phyloP scores from a whole-genome alignment of 2,113 vertebrate genomes.

The Lota lota region DNA sequence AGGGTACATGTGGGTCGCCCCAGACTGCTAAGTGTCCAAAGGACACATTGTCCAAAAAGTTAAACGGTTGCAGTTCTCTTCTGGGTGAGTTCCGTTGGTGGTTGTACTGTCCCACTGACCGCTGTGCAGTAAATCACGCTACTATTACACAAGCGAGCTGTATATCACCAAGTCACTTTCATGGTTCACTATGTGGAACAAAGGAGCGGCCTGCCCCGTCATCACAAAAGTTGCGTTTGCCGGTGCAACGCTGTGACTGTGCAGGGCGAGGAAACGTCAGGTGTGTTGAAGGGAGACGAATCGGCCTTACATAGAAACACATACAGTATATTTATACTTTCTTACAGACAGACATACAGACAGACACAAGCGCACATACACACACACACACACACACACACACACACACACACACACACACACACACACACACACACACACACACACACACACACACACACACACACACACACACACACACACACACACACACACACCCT shows the following conservation, averaged over 20 bases:
- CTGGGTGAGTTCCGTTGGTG: neutral
- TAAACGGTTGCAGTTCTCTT: slow-evolving; percentile 3
- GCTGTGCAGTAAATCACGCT: slow-evolving; percentile 28
- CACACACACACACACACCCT: too few relatives aligned
- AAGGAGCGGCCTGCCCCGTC: slow-evolving; percentile 40
- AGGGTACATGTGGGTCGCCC: too few relatives aligned
- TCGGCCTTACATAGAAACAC: neutral
- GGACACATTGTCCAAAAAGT: neutral
- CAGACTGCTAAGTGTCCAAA: too few relatives aligned
- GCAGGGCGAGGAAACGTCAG: too few relatives aligned
- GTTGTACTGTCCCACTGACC: slow-evolving; percentile 8
- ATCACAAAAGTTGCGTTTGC: slow-evolving; percentile 41
- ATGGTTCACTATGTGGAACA: slow-evolving; percentile 52
- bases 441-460: too few relatives aligned
- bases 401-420: neutral
- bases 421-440: too few relatives aligned
- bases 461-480: too few relatives aligned
- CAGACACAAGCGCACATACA: neutral
- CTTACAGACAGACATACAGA: neutral
- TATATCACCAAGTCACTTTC: slow-evolving; percentile 56
- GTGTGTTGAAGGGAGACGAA: too few relatives aligned
- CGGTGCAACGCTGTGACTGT: neutral
- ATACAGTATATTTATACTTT: too few relatives aligned
- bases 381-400: neutral
- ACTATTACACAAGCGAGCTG: slow-evolving; percentile 33